Percentiles rank a stretch among this genome's conserved stretches.
These are phyloP conservation scores for Micromesistius poutassou DNA, from an alignment of 2,797 vertebrate species.

Conservation along the genomic window DNA sequence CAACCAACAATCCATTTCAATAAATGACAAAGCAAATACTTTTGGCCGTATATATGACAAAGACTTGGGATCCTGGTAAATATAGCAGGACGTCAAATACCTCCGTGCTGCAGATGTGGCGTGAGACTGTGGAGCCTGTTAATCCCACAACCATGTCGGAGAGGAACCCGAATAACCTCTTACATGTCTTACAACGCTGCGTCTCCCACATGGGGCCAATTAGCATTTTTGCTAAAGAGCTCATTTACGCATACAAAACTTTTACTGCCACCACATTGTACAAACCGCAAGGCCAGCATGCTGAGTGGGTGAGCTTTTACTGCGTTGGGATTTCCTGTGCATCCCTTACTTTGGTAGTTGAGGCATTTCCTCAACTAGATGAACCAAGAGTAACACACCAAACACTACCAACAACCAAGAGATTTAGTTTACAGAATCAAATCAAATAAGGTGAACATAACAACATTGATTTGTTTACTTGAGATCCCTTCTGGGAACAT, in stretches of 20 bases:
- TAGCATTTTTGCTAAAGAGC: conserved; percentile 72
- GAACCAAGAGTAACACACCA: conserved; percentile 23
- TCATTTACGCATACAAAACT: conserved; percentile 72
- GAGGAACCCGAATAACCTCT: conserved; percentile 63
- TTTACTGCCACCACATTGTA: conserved; percentile 65
- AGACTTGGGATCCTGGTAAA: neutral
- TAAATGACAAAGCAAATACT: neutral
- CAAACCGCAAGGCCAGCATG: conserved; percentile 60
- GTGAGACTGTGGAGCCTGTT: conserved; percentile 60
- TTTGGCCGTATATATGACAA: neutral
- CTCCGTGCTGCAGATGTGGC: conserved; percentile 46
- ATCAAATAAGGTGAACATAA: conserved; percentile 27
- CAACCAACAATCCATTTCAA: neutral
- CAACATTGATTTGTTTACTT: conserved; percentile 47
- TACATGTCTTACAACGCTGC: conserved; percentile 70
- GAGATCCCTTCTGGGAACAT: conserved; percentile 24
- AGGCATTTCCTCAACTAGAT: conserved; percentile 31
- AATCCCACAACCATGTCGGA: conserved; percentile 64
- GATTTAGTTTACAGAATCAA: conserved; percentile 32
- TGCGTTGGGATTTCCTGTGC: conserved; percentile 43
- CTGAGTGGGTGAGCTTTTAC: conserved; percentile 51
- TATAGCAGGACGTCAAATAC: conserved; percentile 4
- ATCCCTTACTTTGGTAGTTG: conserved; percentile 48
- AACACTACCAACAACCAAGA: conserved; percentile 25
- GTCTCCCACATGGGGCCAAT: conserved; percentile 77